Evolutionary conservation across 2,797 vertebrate genomes (phyloP).

Genomic region (Enteromius viviparus): DNA sequence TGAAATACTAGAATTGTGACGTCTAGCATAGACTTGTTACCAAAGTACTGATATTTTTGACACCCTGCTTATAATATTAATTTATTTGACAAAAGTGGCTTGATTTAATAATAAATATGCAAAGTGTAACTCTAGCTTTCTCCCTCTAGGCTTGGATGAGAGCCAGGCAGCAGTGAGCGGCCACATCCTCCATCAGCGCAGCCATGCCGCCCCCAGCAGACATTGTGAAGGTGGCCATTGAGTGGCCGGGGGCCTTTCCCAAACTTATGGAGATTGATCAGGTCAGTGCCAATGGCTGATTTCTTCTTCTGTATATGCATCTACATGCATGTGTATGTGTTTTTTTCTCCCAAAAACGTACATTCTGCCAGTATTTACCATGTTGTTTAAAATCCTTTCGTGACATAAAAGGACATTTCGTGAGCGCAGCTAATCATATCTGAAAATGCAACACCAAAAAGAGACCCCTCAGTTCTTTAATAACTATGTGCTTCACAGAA

Average conservation of each 20-base stretch:
- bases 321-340: background rate
- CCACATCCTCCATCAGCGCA: slow-evolving; percentile 59
- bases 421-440: background rate
- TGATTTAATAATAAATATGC: background rate
- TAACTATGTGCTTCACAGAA: background rate
- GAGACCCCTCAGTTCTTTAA: background rate
- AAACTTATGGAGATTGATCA: slow-evolving; percentile 99
- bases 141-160: slow-evolving; percentile 83
- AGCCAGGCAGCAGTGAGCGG: slow-evolving; percentile 72
- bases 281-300: slow-evolving; percentile 74
- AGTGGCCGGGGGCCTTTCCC: slow-evolving; percentile 95
- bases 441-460: background rate
- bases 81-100: background rate
- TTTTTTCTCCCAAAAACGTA: background rate
- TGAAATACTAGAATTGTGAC: background rate
- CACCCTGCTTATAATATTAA: background rate
- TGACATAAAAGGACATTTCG: background rate
- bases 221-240: slow-evolving; percentile 97
- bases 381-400: background rate
- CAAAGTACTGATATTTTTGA: background rate
- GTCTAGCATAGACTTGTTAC: background rate
- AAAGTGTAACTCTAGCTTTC: background rate
- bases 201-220: slow-evolving; percentile 95
- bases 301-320: background rate
- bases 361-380: background rate